Base-by-base conservation (phyloP, 2,888 invertebrate species). In the Biston stratarius region DNA sequence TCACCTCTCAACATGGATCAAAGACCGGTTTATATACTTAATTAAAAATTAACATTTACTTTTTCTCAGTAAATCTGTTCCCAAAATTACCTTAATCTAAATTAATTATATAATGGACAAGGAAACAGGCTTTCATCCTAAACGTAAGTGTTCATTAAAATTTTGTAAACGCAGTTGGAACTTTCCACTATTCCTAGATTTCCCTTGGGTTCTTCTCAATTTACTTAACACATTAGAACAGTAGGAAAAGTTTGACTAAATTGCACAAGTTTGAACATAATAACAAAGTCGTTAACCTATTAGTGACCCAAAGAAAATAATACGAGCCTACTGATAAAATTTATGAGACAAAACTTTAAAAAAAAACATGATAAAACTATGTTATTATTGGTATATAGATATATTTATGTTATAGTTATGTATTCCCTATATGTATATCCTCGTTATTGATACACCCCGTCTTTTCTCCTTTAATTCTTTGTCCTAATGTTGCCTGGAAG, bases 101-200 rank as follows among this genome's bases (percentile, higher is more conserved):
- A 53, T 40, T 40, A 47, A 34, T 47, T 40, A 49, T 7, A 6
- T 38, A 60, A 38, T 52, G 14, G 38, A 45, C 11, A n/a, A 6
- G 64, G 45, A 56, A 62, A 44, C 15, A 62, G 33, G 49, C 55
- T 56, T 48, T 63, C 47, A 56, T 48, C 36, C 33, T 52, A 15
- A 58, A 52, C 58, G 52, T 51, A 42, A 61, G 57, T 61, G 61
- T 57, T 58, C 61, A 62, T 67, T 67, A 62, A 67, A 62, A 58
- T 61, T 55, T 59, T 53, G 56, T 60, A 53, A 14, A 49, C 7
- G 12, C 33, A 5, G 53, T 51, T 53, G 52, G 42, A 51, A 68
- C 47, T 61, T 61, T 56, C 47, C 51, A 56, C 63, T 63, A 61
- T 63, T 47, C 44, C 49, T 47, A 60, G 60, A 64, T 68, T 68